phyloP scores from a whole-genome alignment of 2,888 invertebrate species.

The Eupeodes latifasciatus region DNA sequence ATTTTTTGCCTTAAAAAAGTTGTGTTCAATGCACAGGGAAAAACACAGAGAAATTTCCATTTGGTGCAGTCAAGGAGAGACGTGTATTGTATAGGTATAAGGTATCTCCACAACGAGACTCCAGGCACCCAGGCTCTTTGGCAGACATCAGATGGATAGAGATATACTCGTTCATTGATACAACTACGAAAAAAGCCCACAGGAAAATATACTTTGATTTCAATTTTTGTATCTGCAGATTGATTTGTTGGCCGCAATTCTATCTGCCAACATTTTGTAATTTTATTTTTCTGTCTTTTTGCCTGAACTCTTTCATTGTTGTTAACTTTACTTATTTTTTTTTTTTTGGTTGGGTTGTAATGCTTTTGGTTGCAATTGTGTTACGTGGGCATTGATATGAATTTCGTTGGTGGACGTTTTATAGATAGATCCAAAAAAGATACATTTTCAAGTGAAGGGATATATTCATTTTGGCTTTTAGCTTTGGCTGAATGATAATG shows the following conservation, averaged over 20 bases:
- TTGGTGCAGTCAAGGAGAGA: constrained; percentile 27
- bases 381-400: constrained; percentile 63
- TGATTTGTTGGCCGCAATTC: constrained; percentile 71
- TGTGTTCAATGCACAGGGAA: constrained; percentile 30
- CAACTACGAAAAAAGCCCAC: constrained; percentile 48
- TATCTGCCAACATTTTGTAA: constrained; percentile 35
- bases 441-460: constrained; percentile 49
- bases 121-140: constrained; percentile 14
- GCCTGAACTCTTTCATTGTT: constrained; percentile 24
- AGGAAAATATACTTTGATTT: constrained; percentile 67
- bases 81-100: not conserved
- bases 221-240: constrained; percentile 73
- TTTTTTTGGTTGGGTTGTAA: constrained; percentile 5
- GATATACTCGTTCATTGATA: constrained; percentile 10
- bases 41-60: constrained; percentile 34
- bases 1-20: constrained; percentile 40
- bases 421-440: constrained; percentile 19
- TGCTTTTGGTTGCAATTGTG: constrained; percentile 50
- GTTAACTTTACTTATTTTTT: not conserved
- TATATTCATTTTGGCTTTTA: constrained; percentile 23
- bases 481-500: not conserved
- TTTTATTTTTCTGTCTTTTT: not conserved
- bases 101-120: constrained; percentile 15
- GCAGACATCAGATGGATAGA: constrained; percentile 23
- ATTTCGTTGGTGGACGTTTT: constrained; percentile 51